Evolutionary conservation across 2,113 vertebrate species (phyloP).

Genomic region (Oncorhynchus kisutch): DNA sequence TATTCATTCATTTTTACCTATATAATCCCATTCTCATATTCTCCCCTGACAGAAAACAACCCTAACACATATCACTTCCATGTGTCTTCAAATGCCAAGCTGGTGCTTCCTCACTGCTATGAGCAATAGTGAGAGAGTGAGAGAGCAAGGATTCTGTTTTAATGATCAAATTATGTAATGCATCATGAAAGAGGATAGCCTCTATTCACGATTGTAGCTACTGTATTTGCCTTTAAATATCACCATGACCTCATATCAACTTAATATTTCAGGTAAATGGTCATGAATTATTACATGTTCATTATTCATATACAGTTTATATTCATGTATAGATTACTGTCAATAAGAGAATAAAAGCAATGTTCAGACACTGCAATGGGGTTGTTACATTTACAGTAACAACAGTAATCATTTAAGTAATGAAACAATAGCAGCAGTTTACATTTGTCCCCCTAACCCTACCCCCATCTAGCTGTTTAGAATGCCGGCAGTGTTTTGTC

Average conservation of each 20-base stretch:
- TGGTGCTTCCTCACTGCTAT: slow-evolving; percentile 26
- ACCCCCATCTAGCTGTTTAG: slow-evolving; percentile 48
- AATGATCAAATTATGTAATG: slow-evolving; percentile 63
- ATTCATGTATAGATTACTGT: background rate
- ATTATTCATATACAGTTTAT: background rate
- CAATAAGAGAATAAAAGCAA: background rate
- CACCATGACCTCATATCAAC: background rate
- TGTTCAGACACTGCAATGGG: background rate
- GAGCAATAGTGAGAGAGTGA: slow-evolving; percentile 25
- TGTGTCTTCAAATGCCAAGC: slow-evolving; percentile 43
- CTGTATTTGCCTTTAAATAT: background rate
- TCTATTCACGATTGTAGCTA: background rate
- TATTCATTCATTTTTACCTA: background rate
- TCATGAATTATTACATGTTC: background rate
- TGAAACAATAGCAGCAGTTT: slow-evolving; percentile 5
- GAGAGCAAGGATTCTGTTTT: slow-evolving; percentile 32
- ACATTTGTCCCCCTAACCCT: slow-evolving; percentile 1
- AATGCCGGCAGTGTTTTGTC: slow-evolving; percentile 60
- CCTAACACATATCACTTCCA: slow-evolving; percentile 15
- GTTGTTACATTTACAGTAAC: background rate
- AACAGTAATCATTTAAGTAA: background rate
- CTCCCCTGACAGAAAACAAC: background rate
- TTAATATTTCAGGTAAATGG: background rate
- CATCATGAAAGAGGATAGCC: slow-evolving; percentile 12
- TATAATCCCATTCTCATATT: slow-evolving; percentile 8